Conservation (phyloP, 1,140 invertebrate genomes). For the Eupristina koningsbergeri region DNA sequence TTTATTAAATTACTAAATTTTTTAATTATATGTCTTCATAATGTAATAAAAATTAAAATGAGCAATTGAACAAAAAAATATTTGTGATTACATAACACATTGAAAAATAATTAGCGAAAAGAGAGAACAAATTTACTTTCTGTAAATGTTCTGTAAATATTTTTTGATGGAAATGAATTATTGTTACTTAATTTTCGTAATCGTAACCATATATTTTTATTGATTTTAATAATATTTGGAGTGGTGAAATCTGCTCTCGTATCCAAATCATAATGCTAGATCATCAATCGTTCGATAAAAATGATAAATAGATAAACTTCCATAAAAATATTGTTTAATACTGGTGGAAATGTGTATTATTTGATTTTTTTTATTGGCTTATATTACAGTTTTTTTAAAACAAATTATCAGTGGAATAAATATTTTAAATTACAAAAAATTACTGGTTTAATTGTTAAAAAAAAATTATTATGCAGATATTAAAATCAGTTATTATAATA, state of each 20-base stretch:
- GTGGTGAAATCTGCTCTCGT: neutral
- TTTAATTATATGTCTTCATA: neutral
- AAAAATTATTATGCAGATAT: neutral
- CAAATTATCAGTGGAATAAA: neutral
- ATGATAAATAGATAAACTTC: constrained; percentile 1
- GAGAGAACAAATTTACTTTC: neutral
- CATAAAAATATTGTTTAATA: neutral
- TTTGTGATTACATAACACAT: neutral
- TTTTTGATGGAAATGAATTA: neutral
- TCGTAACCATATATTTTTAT: neutral
- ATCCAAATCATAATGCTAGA: neutral
- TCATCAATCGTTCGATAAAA: constrained; percentile 11
- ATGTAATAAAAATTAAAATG: neutral
- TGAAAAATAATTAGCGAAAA: neutral
- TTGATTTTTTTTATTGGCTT: neutral
- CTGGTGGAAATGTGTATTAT: neutral
- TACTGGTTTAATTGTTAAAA: neutral
- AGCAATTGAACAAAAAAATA: neutral
- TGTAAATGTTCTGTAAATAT: constrained; percentile 41
- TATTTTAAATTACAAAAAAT: neutral
- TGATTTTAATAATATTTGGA: neutral
- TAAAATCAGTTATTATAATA: neutral
- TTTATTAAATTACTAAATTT: neutral
- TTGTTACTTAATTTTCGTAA: neutral
- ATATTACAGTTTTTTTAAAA: neutral